Base-by-base conservation (phyloP, 2,113 vertebrate genomes). In the Brachionichthys hirsutus region DNA sequence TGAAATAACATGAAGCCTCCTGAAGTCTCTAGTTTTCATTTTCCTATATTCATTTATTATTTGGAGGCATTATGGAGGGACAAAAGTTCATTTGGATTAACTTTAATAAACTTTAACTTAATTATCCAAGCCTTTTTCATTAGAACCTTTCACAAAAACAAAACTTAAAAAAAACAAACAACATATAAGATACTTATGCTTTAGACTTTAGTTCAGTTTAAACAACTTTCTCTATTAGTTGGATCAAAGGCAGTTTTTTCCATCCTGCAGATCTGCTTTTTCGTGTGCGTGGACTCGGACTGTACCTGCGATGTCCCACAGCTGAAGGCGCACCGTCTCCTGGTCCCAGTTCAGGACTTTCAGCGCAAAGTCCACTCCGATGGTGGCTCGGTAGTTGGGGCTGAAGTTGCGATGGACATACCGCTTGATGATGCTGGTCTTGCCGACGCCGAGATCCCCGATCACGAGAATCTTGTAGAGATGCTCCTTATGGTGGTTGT, bases 341-440 rank as follows among this genome's bases (percentile, higher is more conserved):
- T 95, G 89, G 84, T 98, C 95, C 97, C 95, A 98, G 89, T 91
- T 95, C 2, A 99, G 93, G 67, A 98, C 97, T 86, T 99, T 99
- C 57, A 99, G 91, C 12, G 97, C 97, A 78, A 99, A 99, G 83
- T 99, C 97, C 84, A 99, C 97, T 0, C 97, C 97, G 9, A 99
- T 99, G 75, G 97, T 99, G 70, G 97, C 96, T 45, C 96, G 90
- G 91, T 92, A 92, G 84, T 92, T 92, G 14, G 89, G 88, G 47
- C 91, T 92, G 83, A 88, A 93, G 56, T 89, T 97, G 88, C 97
- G 97, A 75, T 99, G 95, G 38, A 99, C 97, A 82, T 98, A 98
- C 7, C 97, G 94, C 60, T 98, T 98, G 52, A 92, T 92, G 77
- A 92, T 89, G 83, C 91, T 92, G 68, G 91, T 92, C 67, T 92